Evolutionary conservation across 2,113 vertebrate genomes (phyloP), one percentile per base, ranked within the genome.

Genomic region (Saccopteryx bilineata): DNA sequence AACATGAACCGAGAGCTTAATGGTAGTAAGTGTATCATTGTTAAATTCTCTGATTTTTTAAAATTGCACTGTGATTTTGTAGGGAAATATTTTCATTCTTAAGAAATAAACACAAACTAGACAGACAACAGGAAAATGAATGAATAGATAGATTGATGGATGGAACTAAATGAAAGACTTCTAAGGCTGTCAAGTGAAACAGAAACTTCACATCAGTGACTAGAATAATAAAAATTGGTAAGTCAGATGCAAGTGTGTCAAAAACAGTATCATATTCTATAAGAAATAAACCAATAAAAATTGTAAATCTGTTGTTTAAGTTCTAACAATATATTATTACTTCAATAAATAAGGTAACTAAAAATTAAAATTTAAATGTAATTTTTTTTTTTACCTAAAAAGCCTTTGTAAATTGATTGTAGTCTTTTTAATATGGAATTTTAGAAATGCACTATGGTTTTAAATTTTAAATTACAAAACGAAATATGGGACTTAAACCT

Each of bases 221-320:
- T n/a, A n/a, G 50, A 48, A 85, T 68, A 93, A 80, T 81, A 91
- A 82, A 72, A 88, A 54, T 60, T 79, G 23, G 33, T 50, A 79
- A 83, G 75, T 31, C 87, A 82, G 50, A 80, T 81, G 4, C 23
- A 95, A 24, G 15, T 79, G 1, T 78, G 10, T 76, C n/a, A 72
- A 76, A 87, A 15, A 94, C 6, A 93, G 12, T 97, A 79, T 1
- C 23, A 89, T 46, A 79, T 66, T 19, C 3, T 46, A 31, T 83
- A 96, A 92, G 23, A 85, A 79, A 84, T 76, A 93, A 95, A 65
- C 69, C 26, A 81, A 72, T 87, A 81, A 87, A 84, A 93, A 81
- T n/a, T 7, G 0, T 2, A 75, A 50, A 79, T 68, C 9, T 83
- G 7, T 23, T 89, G 28, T 80, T 69, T 89, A 75, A 93, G 21